phyloP scores from a whole-genome alignment of 2,797 vertebrate genomes.

The Lithobates pipiens region DNA sequence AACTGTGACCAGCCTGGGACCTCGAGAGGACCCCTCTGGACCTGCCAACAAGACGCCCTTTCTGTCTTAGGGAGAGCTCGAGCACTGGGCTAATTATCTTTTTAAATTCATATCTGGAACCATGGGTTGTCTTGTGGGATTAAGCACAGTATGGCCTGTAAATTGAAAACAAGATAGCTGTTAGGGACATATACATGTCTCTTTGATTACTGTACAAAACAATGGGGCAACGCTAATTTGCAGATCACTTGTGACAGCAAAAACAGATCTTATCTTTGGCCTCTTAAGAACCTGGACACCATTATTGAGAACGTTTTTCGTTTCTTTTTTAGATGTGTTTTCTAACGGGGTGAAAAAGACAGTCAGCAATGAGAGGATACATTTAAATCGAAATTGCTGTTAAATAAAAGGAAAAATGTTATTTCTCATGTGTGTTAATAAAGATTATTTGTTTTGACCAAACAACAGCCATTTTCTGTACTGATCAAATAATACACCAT shows the following conservation, averaged over 20 bases:
- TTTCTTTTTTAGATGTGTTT: no score
- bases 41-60: constrained; percentile 69
- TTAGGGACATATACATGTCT: constrained; percentile 79
- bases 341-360: no score
- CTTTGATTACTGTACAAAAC: constrained; percentile 79
- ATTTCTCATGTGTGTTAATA: no score
- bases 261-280: no score
- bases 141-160: constrained; percentile 82
- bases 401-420: no score
- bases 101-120: constrained; percentile 86
- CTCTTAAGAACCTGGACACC: no score
- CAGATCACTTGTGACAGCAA: constrained; percentile 58
- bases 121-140: constrained; percentile 79
- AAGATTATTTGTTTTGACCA: no score
- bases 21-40: constrained; percentile 77
- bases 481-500: no score
- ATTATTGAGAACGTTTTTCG: no score
- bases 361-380: no score
- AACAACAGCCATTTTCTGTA: no score
- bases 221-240: constrained; percentile 83
- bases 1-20: constrained; percentile 70
- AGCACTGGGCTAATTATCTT: constrained; percentile 84
- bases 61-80: constrained; percentile 72
- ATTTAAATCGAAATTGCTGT: no score
- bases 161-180: constrained; percentile 88